A percentile compares a stretch with the other conserved stretches of the same genome.
Evolutionary conservation across 2,888 invertebrate species (phyloP).

Genomic region (Nyleta sp.): DNA sequence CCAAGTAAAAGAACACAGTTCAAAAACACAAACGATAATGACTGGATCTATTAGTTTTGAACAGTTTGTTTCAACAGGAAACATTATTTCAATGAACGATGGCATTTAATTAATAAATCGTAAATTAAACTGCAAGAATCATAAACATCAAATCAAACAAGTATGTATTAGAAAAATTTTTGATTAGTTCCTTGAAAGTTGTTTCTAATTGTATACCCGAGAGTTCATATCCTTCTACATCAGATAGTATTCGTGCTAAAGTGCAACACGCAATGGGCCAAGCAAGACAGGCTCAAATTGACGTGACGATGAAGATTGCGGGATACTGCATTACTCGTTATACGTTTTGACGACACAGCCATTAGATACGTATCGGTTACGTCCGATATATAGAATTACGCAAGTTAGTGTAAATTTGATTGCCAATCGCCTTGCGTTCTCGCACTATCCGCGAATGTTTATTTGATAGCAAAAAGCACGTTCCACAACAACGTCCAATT

Average conservation of each 20-base stretch:
- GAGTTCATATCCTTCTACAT: slow-evolving; percentile 41
- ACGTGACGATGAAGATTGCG: slow-evolving; percentile 56
- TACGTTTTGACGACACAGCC: slow-evolving; percentile 37
- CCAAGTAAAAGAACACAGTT: too few species aligned
- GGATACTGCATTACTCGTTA: slow-evolving; percentile 48
- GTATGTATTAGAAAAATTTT: slow-evolving; percentile 2
- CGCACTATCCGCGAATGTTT: too few species aligned
- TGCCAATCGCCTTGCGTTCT: slow-evolving; percentile 22
- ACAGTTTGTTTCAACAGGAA: too few species aligned
- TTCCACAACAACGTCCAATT: too few species aligned
- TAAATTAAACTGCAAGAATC: not conserved
- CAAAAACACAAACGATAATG: too few species aligned
- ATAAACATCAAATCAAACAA: not conserved
- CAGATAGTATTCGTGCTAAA: slow-evolving; percentile 47
- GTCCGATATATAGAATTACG: slow-evolving; percentile 18
- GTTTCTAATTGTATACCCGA: slow-evolving; percentile 26
- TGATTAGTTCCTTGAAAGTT: slow-evolving; percentile 47
- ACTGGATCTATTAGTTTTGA: too few species aligned
- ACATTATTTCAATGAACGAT: too few species aligned
- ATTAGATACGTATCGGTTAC: slow-evolving; percentile 43
- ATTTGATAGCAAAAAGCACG: too few species aligned
- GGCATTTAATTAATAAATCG: too few species aligned
- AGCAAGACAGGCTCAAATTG: slow-evolving; percentile 46
- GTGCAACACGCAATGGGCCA: slow-evolving; percentile 42
- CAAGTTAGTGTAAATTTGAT: slow-evolving; percentile 17